Conservation (phyloP, 2,797 vertebrate species). For the Microctenopoma lineatum region DNA sequence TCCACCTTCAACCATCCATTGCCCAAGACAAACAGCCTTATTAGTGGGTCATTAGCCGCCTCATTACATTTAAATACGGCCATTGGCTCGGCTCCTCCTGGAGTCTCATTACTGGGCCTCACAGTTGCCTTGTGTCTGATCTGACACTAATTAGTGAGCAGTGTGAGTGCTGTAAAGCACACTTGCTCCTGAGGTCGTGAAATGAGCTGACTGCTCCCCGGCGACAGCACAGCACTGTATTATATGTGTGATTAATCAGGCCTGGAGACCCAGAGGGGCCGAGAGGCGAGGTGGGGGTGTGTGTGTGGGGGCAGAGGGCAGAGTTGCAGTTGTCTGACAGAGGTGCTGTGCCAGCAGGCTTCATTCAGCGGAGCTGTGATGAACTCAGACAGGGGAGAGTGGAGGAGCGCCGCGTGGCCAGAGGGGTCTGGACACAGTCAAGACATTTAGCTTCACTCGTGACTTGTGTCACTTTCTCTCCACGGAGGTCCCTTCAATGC, state of each 20-base stretch:
- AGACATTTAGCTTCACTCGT: slow-evolving; percentile 86
- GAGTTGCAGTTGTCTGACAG: slow-evolving; percentile 80
- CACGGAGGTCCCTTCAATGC: slow-evolving; percentile 79
- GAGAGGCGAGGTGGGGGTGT: slow-evolving; percentile 19
- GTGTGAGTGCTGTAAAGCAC: slow-evolving; percentile 74
- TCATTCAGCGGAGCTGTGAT: slow-evolving; percentile 80
- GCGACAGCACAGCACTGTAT: slow-evolving; percentile 64
- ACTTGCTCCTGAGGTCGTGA: slow-evolving; percentile 74
- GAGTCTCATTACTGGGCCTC: slow-evolving; percentile 72
- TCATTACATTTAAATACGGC: slow-evolving; percentile 81
- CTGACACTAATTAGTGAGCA: slow-evolving; percentile 79
- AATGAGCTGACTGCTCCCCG: slow-evolving; percentile 76
- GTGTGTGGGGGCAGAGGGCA: slow-evolving; percentile 66
- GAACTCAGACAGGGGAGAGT: slow-evolving; percentile 79
- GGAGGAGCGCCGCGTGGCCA: slow-evolving; percentile 74
- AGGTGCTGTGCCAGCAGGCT: slow-evolving; percentile 86
- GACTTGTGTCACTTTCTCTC: slow-evolving; percentile 83
- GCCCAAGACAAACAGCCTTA: slow-evolving; percentile 73
- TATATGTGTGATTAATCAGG: slow-evolving; percentile 83
- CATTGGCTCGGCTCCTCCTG: slow-evolving; percentile 63
- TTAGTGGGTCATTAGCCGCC: slow-evolving; percentile 79
- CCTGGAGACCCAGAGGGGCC: slow-evolving; percentile 51
- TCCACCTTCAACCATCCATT: slow-evolving; percentile 37
- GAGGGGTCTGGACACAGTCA: slow-evolving; percentile 82
- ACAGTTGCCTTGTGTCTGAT: slow-evolving; percentile 76